Conservation (phyloP, 2,113 vertebrate species). For the Phylloscopus whistleri region DNA sequence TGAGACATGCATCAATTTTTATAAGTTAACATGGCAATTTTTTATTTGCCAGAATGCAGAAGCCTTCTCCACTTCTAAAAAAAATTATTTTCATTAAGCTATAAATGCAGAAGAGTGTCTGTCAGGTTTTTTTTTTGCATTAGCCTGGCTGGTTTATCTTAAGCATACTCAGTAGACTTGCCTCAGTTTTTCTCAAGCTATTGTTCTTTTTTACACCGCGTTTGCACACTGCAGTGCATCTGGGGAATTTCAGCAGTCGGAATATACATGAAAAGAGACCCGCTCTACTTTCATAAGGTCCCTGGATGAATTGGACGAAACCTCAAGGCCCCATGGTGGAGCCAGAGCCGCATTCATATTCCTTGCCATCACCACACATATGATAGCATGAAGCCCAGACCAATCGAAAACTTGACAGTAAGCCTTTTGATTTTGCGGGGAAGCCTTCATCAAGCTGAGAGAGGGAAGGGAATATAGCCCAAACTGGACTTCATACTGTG, state of each 20-base stretch:
- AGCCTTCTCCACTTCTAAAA: not conserved
- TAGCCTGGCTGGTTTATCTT: conserved; percentile 50
- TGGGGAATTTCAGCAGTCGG: conserved; percentile 79
- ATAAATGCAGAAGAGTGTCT: not conserved
- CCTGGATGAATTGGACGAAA: conserved; percentile 79
- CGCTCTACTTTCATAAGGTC: conserved; percentile 80
- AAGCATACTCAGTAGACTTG: conserved; percentile 50
- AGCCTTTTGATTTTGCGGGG: conserved; percentile 86
- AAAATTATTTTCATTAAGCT: conserved; percentile 44
- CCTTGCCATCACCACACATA: conserved; percentile 75
- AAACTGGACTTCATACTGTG: conserved; percentile 85
- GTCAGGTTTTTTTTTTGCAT: not conserved
- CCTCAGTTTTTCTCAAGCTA: conserved; percentile 74
- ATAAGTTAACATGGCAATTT: not conserved
- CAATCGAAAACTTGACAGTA: conserved; percentile 83
- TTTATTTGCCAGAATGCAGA: not conserved
- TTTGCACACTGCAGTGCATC: conserved; percentile 74
- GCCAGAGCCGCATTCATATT: conserved; percentile 73
- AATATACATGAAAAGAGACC: conserved; percentile 84
- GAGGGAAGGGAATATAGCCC: conserved; percentile 82
- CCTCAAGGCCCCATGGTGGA: conserved; percentile 77
- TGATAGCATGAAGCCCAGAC: conserved; percentile 77
- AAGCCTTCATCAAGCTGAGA: conserved; percentile 82
- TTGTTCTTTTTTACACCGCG: conserved; percentile 76
- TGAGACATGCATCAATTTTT: not conserved